Evolutionary conservation across 2,888 invertebrate species (phyloP).

Genomic region (Gandaritis pyraliata): DNA sequence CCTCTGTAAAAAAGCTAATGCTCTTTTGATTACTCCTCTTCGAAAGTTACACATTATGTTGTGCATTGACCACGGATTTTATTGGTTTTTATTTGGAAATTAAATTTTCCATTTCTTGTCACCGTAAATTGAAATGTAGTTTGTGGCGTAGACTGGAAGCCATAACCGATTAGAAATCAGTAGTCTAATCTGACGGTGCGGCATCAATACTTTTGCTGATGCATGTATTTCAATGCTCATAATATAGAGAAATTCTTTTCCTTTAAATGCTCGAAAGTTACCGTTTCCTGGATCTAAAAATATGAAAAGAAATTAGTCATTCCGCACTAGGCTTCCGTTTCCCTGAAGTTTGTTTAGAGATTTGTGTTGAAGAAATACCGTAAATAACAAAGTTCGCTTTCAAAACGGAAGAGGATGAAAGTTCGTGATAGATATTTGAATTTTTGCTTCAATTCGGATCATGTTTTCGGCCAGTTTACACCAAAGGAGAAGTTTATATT

Average conservation of each 20-base stretch:
- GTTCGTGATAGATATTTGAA: not conserved
- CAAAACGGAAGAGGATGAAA: not conserved
- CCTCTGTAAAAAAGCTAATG: constrained; percentile 42
- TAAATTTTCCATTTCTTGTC: constrained; percentile 26
- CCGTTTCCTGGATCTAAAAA: constrained; percentile 8
- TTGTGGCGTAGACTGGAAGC: constrained; percentile 26
- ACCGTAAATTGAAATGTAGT: constrained; percentile 26
- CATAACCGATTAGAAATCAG: constrained; percentile 28
- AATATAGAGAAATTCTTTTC: not conserved
- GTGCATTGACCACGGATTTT: constrained; percentile 21
- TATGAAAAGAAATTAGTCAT: constrained; percentile 14
- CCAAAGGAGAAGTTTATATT: constrained; percentile 43
- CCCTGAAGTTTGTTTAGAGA: constrained; percentile 1
- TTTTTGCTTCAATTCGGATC: not conserved
- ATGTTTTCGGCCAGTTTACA: constrained; percentile 13
- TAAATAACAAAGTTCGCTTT: not conserved
- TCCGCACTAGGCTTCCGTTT: constrained; percentile 17
- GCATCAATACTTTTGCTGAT: not conserved
- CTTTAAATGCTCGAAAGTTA: not conserved
- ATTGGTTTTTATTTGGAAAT: constrained; percentile 3
- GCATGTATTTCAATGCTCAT: not conserved
- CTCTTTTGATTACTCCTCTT: constrained; percentile 29
- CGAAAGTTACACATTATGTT: constrained; percentile 23
- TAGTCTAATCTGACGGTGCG: constrained; percentile 3
- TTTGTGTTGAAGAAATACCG: constrained; percentile 8